These are phyloP conservation scores for Adrianichthys oophorus DNA, from an alignment of 2,797 vertebrate species.

Conservation along the genomic window DNA sequence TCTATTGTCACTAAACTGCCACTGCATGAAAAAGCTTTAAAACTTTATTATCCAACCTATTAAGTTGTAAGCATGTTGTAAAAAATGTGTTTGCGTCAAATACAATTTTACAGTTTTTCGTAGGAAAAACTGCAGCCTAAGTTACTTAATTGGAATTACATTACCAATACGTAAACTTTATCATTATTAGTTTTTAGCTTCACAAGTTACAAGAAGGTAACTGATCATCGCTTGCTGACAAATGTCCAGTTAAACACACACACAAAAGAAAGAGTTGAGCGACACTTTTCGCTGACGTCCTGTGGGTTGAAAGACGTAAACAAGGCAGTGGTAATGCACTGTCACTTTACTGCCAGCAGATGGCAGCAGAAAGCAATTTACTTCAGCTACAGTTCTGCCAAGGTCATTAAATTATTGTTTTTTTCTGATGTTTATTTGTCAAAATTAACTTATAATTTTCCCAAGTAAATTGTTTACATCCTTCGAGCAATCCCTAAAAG, in stretches of 20 bases:
- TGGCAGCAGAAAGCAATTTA: conserved; percentile 32
- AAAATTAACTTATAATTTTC: not conserved
- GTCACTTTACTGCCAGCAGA: conserved; percentile 9
- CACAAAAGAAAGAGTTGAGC: no score
- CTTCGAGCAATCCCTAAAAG: not conserved
- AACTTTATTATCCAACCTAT: not conserved
- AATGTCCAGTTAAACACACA: no score
- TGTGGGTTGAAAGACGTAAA: not conserved
- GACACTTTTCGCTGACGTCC: no score
- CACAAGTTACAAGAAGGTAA: no score
- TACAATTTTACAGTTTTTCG: no score
- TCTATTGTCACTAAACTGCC: conserved; percentile 21
- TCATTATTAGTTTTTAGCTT: no score
- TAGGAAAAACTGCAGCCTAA: no score
- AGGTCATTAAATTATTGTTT: not conserved
- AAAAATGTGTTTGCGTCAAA: not conserved
- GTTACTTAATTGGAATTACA: no score
- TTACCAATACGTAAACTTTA: no score
- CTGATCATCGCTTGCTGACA: no score
- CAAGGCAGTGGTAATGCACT: not conserved
- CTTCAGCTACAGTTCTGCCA: not conserved
- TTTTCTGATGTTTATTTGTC: not conserved
- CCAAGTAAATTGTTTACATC: not conserved
- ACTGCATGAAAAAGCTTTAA: conserved; percentile 3
- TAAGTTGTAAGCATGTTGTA: not conserved